Evolutionary conservation across 2,888 invertebrate species (phyloP), one percentile per base, ranked within the genome.

Genomic region (Thereva unica): DNA sequence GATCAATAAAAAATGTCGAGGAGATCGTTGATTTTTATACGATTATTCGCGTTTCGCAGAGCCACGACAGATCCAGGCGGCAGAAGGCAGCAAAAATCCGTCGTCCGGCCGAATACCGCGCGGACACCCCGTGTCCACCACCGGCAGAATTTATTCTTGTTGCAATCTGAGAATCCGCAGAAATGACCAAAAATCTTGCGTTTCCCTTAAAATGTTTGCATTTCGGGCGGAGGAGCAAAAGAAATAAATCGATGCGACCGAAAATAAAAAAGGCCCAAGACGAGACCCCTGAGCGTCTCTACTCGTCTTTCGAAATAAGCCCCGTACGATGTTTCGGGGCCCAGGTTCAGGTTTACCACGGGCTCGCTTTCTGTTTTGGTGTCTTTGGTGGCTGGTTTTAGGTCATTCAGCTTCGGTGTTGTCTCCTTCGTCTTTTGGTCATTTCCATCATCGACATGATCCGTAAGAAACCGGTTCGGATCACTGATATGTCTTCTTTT

Each of bases 381-480:
- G 64, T 40, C 50, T 37, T 53, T 64, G 64, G 53, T 53, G 23
- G 23, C 44, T 23, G 52, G 53, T 64, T 64, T 64, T 54, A 64
- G 64, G 64, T 64, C 64, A 64, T 64, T 64, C 63, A 52, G 50
- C 45, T 45, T 42, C 12, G 10, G 40, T 50, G 44, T 23, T 63
- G 61, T 67, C 52, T 67, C 52, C 61, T 34, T 67, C 40, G 47
- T 66, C 53, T 66, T 57, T 66, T 59, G 66, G 57, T 59, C 50
- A 54, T 67, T 61, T 67, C 54, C 64, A 45, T 64, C 64, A 54
- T 64, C 64, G 44, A 54, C 64, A 47, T 54, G 64, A 66, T 65
- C 64, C 66, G 65, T 64, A 59, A 67, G 55, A 69, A 69, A 69
- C 69, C 69, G 69, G 69, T 69, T 69, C 64, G 54, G 47, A 44